Percentiles rank a stretch among this genome's conserved stretches.
These are phyloP conservation scores for Cistogaster globosa DNA, from an alignment of 2,888 invertebrate species.

Conservation along the genomic window DNA sequence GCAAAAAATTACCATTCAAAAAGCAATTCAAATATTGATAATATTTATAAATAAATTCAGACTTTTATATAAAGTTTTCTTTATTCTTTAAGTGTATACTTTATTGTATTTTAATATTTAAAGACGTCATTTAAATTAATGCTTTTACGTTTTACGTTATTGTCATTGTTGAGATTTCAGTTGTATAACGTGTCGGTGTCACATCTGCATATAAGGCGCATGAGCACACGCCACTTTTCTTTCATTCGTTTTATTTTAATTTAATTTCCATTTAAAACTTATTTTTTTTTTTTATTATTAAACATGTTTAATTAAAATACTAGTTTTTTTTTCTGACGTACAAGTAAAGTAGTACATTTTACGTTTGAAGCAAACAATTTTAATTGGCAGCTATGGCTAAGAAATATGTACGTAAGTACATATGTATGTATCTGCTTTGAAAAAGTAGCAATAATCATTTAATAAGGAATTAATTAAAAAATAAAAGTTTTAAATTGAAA, in stretches of 20 bases:
- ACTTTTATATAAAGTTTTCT: too few species aligned
- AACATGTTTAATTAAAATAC: slow-evolving; percentile 16
- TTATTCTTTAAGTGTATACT: slow-evolving; percentile 1
- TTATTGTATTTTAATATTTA: background rate
- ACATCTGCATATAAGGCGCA: slow-evolving; percentile 66
- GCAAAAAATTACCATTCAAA: too few species aligned
- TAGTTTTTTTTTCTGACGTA: slow-evolving; percentile 16
- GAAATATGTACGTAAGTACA: slow-evolving; percentile 15
- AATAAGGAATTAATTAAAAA: slow-evolving; percentile 53
- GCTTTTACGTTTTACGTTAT: background rate
- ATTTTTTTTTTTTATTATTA: slow-evolving; percentile 1
- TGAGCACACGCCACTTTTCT: slow-evolving; percentile 66
- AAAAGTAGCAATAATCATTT: background rate
- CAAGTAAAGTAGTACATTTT: background rate
- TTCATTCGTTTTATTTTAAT: slow-evolving; percentile 19
- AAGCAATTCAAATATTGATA: too few species aligned
- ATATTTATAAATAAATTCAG: too few species aligned
- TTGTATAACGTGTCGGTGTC: slow-evolving; percentile 63
- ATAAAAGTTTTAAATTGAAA: background rate
- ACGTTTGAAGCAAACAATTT: slow-evolving; percentile 14
- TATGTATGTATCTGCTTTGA: background rate
- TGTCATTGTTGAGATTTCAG: slow-evolving; percentile 22
- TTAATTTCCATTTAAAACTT: slow-evolving; percentile 30
- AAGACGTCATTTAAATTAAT: slow-evolving; percentile 46
- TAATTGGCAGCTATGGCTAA: slow-evolving; percentile 23